Percentiles rank a stretch among this genome's conserved stretches.
Evolutionary conservation across 2,888 invertebrate species (phyloP).

Genomic region (Phlogophora meticulosa): DNA sequence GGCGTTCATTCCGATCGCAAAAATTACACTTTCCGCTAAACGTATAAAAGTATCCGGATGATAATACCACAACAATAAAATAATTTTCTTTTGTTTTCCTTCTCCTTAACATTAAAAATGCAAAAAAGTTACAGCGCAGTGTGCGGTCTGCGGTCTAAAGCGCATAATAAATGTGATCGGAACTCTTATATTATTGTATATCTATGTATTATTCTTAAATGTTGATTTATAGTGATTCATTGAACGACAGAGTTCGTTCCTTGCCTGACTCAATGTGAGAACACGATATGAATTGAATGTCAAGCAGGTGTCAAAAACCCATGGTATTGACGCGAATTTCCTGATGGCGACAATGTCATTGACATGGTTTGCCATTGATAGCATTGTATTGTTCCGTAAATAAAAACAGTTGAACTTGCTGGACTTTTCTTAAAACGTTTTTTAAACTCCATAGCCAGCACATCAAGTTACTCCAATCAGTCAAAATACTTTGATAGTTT

Average conservation of each 20-base stretch:
- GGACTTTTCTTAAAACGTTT: not conserved
- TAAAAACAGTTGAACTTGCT: slow-evolving; percentile 16
- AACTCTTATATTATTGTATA: slow-evolving; percentile 73
- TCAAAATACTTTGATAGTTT: too few species aligned
- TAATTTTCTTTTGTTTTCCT: slow-evolving; percentile 1
- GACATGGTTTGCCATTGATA: slow-evolving; percentile 50
- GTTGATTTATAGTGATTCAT: slow-evolving; percentile 71
- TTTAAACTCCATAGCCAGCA: not conserved
- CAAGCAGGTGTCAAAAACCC: slow-evolving; percentile 63
- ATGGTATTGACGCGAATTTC: slow-evolving; percentile 67
- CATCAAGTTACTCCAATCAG: too few species aligned
- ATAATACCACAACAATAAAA: not conserved
- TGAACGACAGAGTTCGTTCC: slow-evolving; percentile 55
- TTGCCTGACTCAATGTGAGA: slow-evolving; percentile 65
- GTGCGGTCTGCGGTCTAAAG: slow-evolving; percentile 63
- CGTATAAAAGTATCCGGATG: too few species aligned
- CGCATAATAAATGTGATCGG: slow-evolving; percentile 38
- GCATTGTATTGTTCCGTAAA: slow-evolving; percentile 23
- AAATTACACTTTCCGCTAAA: too few species aligned
- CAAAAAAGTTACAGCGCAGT: slow-evolving; percentile 4
- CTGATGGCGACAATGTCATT: slow-evolving; percentile 64
- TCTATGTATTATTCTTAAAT: slow-evolving; percentile 71
- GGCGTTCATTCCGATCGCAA: too few species aligned
- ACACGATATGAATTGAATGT: slow-evolving; percentile 66
- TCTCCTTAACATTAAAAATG: not conserved